Evolutionary conservation across 2,888 invertebrate genomes (phyloP), one percentile per base, ranked within the genome.

Genomic region (Apamea crenata): DNA sequence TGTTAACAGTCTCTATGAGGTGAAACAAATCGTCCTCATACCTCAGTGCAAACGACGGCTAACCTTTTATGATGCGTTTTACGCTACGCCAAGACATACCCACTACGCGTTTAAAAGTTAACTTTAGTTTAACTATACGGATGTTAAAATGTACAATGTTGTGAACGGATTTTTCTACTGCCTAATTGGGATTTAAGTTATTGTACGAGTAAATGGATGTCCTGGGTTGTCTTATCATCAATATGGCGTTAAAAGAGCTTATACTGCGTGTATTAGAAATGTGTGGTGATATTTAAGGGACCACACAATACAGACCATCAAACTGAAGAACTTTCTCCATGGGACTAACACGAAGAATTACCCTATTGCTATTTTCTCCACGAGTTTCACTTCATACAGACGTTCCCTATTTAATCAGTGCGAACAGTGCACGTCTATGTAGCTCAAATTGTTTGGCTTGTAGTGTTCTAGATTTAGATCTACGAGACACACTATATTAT

Each of bases 21-120:
- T 93, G 87, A 93, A 80, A 94, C 94, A 95, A 94, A 95, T 94
- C 92, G 93, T 89, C 88, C 91, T 92, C 94, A 94, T 88, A 93
- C 93, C 92, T 93, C 92, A 76, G 84, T 86, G 90, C 90, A 90
- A 92, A 91, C 92, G 84, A 89, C 87, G 87, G 84, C 91, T 92
- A 90, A 88, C 92, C 91, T 93, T 95, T 94, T 95, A 94, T 94
- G 94, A 94, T 91, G 91, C 90, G 90, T 91, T 93, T 94, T 91
- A 93, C 90, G 90, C 83, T 85, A 81, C 81, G 89, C 86, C 86
- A 89, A 90, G 90, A 87, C 89, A 88, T 91, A 92, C 89, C 89
- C 91, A 90, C 89, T 82, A 86, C 82, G 88, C 88, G 89, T 93
- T 93, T 92, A 90, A 83, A 90, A 91, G 88, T 90, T 91, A 90